Evolutionary conservation across 1,140 invertebrate genomes (phyloP).

Genomic region (Sminthurides bifidus): DNA sequence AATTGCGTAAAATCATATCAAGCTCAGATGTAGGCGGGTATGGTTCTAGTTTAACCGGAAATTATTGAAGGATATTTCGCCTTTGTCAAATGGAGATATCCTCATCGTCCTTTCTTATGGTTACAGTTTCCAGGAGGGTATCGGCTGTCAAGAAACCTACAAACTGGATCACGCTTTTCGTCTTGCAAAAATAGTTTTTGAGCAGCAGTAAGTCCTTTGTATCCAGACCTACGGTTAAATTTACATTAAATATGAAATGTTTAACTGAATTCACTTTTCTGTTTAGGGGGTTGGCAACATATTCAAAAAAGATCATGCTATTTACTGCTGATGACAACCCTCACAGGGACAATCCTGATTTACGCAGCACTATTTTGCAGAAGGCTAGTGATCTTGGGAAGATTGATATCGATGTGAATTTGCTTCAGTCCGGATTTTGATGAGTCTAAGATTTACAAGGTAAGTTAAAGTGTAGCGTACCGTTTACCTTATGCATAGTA

Average conservation of each 20-base stretch:
- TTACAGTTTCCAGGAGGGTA: no score
- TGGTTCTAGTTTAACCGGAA: no score
- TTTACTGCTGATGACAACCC: constrained; percentile 22
- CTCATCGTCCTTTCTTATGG: no score
- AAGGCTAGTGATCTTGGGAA: constrained; percentile 27
- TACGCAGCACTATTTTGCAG: constrained; percentile 6
- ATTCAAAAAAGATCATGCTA: constrained; percentile 12
- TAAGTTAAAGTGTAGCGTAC: constrained; percentile 11
- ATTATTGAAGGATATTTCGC: no score
- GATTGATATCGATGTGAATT: constrained; percentile 20
- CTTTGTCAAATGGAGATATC: no score
- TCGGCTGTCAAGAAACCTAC: constrained; percentile 12
- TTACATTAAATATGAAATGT: background rate
- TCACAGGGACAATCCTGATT: constrained; percentile 2
- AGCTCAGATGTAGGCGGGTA: constrained; percentile 10
- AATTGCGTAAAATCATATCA: constrained; percentile 9
- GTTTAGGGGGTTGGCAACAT: constrained; percentile 7
- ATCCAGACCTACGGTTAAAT: background rate
- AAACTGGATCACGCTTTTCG: constrained; percentile 21
- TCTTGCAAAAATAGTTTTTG: constrained; percentile 16
- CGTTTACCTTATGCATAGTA: background rate
- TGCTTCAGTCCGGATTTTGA: constrained; percentile 21
- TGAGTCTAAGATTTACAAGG: constrained; percentile 14
- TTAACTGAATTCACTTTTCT: background rate
- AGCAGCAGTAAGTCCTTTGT: constrained; percentile 16